These are phyloP conservation scores for Garrulus glandarius DNA, from an alignment of 2,797 vertebrate species.

Conservation along the genomic window DNA sequence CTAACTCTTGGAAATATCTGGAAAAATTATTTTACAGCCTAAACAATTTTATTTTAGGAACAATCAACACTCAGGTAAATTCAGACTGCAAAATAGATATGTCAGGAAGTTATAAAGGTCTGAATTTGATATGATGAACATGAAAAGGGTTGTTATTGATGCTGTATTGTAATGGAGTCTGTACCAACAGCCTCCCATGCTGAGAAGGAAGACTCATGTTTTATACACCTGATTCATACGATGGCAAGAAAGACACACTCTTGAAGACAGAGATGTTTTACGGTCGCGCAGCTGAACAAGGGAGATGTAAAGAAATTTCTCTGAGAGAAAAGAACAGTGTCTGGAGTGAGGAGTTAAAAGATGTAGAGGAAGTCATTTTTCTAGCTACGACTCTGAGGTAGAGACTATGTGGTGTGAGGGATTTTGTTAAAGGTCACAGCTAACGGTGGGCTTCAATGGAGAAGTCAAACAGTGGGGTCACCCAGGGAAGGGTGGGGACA, in stretches of 20 bases:
- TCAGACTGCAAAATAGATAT: background rate
- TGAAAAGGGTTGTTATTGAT: background rate
- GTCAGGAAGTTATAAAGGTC: background rate
- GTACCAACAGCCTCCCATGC: background rate
- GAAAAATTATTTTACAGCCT: background rate
- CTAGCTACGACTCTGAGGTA: background rate
- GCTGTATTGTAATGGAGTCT: conserved; percentile 1
- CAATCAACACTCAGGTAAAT: background rate
- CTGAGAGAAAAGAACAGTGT: background rate
- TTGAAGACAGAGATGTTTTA: background rate
- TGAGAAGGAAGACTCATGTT: conserved; percentile 31
- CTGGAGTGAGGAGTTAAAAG: background rate
- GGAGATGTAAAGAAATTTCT: background rate
- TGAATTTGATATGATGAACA: conserved; percentile 4
- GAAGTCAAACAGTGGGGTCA: background rate
- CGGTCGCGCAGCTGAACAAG: background rate
- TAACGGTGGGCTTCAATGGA: accelerated
- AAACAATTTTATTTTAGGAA: background rate
- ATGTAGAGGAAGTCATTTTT: accelerated
- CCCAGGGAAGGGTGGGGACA: background rate
- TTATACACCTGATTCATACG: background rate
- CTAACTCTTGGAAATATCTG: background rate
- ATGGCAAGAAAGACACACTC: background rate
- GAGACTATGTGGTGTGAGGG: background rate
- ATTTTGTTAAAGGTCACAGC: background rate